phyloP scores from a whole-genome alignment of 2,113 vertebrate species.

The Ophiodon elongatus region DNA sequence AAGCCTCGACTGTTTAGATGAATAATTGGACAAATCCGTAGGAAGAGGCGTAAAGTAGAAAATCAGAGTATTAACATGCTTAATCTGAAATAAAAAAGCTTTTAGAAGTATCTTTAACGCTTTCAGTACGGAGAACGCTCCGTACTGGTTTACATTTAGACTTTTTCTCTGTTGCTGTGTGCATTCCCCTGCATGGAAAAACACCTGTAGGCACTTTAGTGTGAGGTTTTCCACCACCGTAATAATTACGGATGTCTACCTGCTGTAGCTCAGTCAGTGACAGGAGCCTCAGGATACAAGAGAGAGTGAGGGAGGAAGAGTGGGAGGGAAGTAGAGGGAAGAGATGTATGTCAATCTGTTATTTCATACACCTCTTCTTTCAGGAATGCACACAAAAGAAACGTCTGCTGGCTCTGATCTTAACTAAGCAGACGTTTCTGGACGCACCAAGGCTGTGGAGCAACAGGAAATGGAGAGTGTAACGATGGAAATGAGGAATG shows the following conservation, averaged over 20 bases:
- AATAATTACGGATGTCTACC: slow-evolving; percentile 72
- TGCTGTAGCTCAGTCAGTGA: slow-evolving; percentile 68
- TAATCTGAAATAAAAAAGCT: slow-evolving; percentile 54
- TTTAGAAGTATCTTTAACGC: slow-evolving; percentile 18
- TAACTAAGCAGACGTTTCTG: slow-evolving; percentile 38
- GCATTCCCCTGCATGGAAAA: slow-evolving; percentile 49
- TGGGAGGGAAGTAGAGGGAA: slow-evolving; percentile 31
- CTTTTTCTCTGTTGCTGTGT: slow-evolving; percentile 1
- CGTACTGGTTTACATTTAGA: not conserved
- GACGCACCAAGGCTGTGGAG: not conserved
- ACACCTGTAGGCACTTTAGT: slow-evolving; percentile 62
- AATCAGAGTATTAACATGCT: slow-evolving; percentile 39
- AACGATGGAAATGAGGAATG: slow-evolving; percentile 51
- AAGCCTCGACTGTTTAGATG: slow-evolving; percentile 46
- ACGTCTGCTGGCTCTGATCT: slow-evolving; percentile 57
- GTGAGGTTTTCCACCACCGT: slow-evolving; percentile 44
- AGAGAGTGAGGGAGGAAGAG: slow-evolving; percentile 35
- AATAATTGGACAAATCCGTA: slow-evolving; percentile 61
- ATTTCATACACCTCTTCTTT: slow-evolving; percentile 42
- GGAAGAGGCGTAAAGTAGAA: slow-evolving; percentile 38
- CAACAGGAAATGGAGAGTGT: slow-evolving; percentile 39
- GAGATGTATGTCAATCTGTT: slow-evolving; percentile 58
- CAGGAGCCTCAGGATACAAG: slow-evolving; percentile 65
- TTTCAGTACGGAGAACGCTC: not conserved
- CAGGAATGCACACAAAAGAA: slow-evolving; percentile 53